A percentile compares a stretch with the other conserved stretches of the same genome.
Evolutionary conservation across 2,888 invertebrate genomes (phyloP).

Genomic region (Drosophila kokeensis): DNA sequence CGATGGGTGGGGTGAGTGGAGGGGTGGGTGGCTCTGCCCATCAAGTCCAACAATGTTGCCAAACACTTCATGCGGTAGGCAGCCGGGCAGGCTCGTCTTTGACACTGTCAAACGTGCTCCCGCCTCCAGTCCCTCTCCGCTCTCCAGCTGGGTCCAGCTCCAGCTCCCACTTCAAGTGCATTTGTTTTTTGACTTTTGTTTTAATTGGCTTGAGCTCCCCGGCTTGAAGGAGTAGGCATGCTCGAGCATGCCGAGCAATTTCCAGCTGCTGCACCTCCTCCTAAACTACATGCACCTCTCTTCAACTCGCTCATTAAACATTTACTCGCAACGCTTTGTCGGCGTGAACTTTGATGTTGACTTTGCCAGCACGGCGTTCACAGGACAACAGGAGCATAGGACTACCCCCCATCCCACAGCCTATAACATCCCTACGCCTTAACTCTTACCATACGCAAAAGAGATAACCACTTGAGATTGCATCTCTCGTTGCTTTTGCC

Average conservation of each 20-base stretch:
- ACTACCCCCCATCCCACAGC: background rate
- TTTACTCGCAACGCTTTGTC: constrained; percentile 81
- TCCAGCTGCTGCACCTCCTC: constrained; percentile 32
- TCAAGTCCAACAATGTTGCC: constrained; percentile 59
- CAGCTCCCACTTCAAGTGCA: constrained; percentile 64
- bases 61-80: constrained; percentile 75
- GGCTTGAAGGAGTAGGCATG: constrained; percentile 62
- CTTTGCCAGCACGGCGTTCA: constrained; percentile 51
- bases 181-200: constrained; percentile 81
- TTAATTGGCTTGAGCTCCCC: constrained; percentile 74
- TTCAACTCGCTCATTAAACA: constrained; percentile 75
- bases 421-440: background rate
- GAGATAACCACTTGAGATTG: constrained; percentile 82
- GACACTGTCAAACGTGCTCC: constrained; percentile 70
- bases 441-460: constrained; percentile 36
- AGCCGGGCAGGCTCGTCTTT: constrained; percentile 65
- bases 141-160: background rate
- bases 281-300: constrained; percentile 38
- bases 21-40: background rate
- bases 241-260: constrained; percentile 27
- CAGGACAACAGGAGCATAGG: constrained; percentile 34
- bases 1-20: background rate
- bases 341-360: constrained; percentile 82
- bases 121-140: constrained; percentile 7
- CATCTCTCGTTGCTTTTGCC: constrained; percentile 56